Base-by-base conservation (phyloP, 2,113 vertebrate species). In the Nanger granti region DNA sequence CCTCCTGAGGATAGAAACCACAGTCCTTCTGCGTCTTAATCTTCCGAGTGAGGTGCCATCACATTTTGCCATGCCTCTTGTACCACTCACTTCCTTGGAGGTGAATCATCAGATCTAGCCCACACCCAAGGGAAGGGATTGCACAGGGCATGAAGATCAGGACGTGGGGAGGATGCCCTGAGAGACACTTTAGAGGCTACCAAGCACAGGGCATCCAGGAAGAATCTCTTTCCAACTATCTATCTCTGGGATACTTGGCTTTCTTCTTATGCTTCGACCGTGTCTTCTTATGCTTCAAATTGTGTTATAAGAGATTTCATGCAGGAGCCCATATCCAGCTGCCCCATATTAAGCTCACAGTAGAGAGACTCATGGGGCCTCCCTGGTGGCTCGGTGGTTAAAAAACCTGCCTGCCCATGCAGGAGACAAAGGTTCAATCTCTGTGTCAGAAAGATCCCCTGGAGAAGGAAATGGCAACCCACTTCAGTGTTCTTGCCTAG, bases 241-340 rank as follows among this genome's bases (percentile, higher is more conserved):
- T 22, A 13, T 80, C 59, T 97, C 93, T 84, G 24, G 87, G 89
- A 44, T 55, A 5, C 49, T 52, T 28, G 49, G 55, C 80, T 87
- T 97, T 94, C 89, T 88, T 76, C 64, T 18, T 82, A 8, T 22
- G 4, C 41, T 52, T 91, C n/a, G 80, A 47, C 60, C 37, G 11
- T 49, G 49, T 94, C 89, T 88, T 76, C 64, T 18, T 82, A 8
- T 22, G 4, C 49, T 52, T 91, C n/a, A 69, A 83, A 97, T 59
- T 47, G 49, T 8, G 2, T 55, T 44, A 4, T 47, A 66, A 59
- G 22, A 86, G 47, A 89, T n/a, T 60, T 89, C 55, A 29, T 44
- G 41, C 13, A 5, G 69, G 83, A 80, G 69, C 11, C 34, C 49
- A 18, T 44, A 13, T 31, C 59, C 26, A 66, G 31, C 66, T 93